A percentile compares a stretch with the other conserved stretches of the same genome.
These are phyloP conservation scores for Echinometra lucunter DNA, from an alignment of 53 echinoderm and acorn worm species.

Conservation along the genomic window DNA sequence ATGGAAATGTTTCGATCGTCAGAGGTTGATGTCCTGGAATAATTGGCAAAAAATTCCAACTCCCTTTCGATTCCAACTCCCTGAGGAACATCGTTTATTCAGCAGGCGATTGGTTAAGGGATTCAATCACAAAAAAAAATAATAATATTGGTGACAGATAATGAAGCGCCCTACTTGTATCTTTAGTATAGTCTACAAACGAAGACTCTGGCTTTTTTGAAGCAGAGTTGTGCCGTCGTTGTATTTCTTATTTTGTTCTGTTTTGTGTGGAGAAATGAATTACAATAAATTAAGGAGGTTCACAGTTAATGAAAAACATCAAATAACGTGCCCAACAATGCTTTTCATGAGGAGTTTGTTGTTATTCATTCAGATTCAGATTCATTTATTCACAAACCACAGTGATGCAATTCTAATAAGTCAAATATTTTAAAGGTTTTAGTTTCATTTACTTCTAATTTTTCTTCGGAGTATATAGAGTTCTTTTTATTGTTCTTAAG, in stretches of 20 bases:
- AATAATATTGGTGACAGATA: neutral
- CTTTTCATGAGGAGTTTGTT: too few species aligned
- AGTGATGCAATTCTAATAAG: neutral
- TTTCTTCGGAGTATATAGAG: neutral
- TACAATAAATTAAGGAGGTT: too few species aligned
- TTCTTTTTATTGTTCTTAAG: too few species aligned
- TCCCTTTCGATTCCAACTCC: neutral
- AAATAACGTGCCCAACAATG: too few species aligned
- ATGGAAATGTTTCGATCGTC: constrained; percentile 15
- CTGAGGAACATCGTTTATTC: constrained; percentile 9
- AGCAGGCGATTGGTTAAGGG: neutral
- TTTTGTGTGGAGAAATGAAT: too few species aligned
- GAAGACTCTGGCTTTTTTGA: neutral
- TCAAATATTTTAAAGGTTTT: neutral
- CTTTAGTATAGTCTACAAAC: neutral
- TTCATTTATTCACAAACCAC: neutral
- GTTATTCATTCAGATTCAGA: too few species aligned
- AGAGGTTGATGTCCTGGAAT: constrained; percentile 31
- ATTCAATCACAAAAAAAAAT: neutral
- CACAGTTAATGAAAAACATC: too few species aligned
- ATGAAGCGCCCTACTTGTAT: neutral
- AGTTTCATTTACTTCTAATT: neutral
- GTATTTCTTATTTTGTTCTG: too few species aligned
- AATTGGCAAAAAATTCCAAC: neutral
- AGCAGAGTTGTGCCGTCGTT: too few species aligned